Evolutionary conservation across 2,888 invertebrate species (phyloP).

Genomic region (Ectemnius cavifrons): DNA sequence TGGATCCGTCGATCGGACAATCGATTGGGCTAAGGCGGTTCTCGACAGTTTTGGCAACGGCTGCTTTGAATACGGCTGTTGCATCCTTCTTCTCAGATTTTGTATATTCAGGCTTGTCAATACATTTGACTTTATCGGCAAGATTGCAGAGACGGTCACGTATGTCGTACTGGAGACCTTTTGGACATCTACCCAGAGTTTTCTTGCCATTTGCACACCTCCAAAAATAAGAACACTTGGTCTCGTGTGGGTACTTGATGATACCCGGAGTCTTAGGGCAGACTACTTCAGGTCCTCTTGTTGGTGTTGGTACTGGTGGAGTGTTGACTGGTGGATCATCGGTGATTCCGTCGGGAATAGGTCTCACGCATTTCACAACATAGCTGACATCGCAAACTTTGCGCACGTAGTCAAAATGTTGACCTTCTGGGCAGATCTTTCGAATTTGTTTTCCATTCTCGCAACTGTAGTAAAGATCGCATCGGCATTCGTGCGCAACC

Average conservation of each 20-base stretch:
- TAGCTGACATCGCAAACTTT: neutral
- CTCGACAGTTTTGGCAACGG: no score
- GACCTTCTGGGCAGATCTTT: conserved; percentile 39
- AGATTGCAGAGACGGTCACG: neutral
- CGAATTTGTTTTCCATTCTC: conserved; percentile 31
- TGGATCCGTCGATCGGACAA: neutral
- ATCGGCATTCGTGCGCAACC: conserved; percentile 22
- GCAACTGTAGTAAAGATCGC: conserved; percentile 32
- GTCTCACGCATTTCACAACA: neutral
- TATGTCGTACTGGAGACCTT: neutral
- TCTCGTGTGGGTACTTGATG: neutral
- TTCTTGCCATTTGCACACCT: neutral
- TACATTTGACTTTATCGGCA: neutral
- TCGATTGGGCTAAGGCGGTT: neutral
- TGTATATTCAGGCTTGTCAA: neutral
- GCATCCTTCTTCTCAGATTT: neutral
- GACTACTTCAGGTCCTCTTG: no score
- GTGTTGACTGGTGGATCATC: no score
- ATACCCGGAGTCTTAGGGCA: neutral
- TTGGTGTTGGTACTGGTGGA: no score
- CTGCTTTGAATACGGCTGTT: neutral
- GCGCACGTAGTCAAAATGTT: neutral
- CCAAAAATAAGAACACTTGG: neutral
- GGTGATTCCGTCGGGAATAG: neutral
- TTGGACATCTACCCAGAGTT: neutral